Base-by-base conservation (phyloP, 1,140 invertebrate genomes). In the Ceratina calcarata region DNA sequence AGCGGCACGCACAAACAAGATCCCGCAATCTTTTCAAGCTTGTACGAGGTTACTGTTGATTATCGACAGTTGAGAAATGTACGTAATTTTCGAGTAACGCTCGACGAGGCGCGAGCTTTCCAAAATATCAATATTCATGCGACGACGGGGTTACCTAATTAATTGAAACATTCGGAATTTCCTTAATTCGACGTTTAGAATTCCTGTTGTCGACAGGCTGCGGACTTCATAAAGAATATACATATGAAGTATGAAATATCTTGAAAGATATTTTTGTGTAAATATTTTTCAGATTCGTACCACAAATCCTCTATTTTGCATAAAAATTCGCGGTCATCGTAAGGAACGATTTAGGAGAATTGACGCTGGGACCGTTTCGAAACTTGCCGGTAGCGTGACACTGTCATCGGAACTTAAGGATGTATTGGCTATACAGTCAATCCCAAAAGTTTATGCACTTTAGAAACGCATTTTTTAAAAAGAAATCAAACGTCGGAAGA, bases 371-470 rank as follows among this genome's bases (percentile, higher is more conserved):
- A 4, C 27, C 18, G 27, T 10, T 45, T 20, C 20, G 20, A 13
- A 8, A 32, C 16, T 15, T 2, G 10, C 27, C 27, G 13, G 22
- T 69, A 37, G 24, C 55, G 13, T 8, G 73, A 61, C 37, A 45
- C 37, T 45, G 22, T 16, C 22, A 10, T 32, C 32, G 32, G 18
- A 4, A 32, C 3, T 62, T 83, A 81, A 82, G 76, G 75, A n/a
- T n/a, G n/a, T n/a, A n/a, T n/a, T n/a, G n/a, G n/a, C n/a, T n/a
- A n/a, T n/a, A n/a, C n/a, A n/a, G n/a, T n/a, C n/a, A n/a, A n/a
- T n/a, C n/a, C n/a, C n/a, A n/a, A n/a, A n/a, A n/a, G n/a, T n/a
- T n/a, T n/a, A n/a, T n/a, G n/a, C n/a, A n/a, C n/a, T n/a, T n/a
- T n/a, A n/a, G n/a, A n/a, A n/a, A n/a, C n/a, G 65, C 55, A 32